A percentile compares a stretch with the other conserved stretches of the same genome.
Conservation (phyloP, 2,888 invertebrate species). For the Caenorhabditis virilis region DNA sequence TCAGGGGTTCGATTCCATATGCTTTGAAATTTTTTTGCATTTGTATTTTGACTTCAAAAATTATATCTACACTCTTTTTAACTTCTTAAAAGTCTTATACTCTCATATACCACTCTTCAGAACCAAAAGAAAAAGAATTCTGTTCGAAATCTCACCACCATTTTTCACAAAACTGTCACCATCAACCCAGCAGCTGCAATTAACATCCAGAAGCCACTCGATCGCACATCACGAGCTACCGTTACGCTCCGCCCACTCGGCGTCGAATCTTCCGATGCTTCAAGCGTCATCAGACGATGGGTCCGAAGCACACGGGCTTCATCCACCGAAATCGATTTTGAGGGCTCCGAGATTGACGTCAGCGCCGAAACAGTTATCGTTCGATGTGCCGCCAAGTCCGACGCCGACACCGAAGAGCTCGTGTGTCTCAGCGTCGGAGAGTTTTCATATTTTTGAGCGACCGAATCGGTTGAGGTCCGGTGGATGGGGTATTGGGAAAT, state of each 20-base stretch:
- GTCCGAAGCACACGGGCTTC: background rate
- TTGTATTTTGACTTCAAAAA: no score
- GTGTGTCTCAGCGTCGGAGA: slow-evolving; percentile 35
- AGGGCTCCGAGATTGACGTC: slow-evolving; percentile 33
- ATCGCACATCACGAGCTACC: no score
- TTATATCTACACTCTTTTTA: no score
- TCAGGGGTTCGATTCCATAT: no score
- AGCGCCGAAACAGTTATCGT: slow-evolving; percentile 46
- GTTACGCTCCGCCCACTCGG: slow-evolving; percentile 26
- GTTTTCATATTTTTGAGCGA: slow-evolving; percentile 45
- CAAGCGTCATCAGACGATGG: no score
- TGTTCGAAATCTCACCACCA: slow-evolving; percentile 35
- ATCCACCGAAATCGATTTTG: slow-evolving; percentile 27
- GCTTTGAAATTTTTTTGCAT: no score
- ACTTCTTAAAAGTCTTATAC: no score
- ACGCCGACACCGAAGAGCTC: slow-evolving; percentile 36
- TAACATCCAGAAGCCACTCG: slow-evolving; percentile 8
- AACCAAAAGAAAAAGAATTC: no score
- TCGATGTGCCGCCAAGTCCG: slow-evolving; percentile 45
- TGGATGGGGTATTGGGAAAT: slow-evolving; percentile 24
- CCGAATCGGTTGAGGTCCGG: slow-evolving; percentile 21
- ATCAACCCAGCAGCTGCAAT: slow-evolving; percentile 7
- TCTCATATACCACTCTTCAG: no score
- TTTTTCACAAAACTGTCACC: slow-evolving; percentile 22
- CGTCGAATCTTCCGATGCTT: slow-evolving; percentile 20